Evolutionary conservation across 2,888 invertebrate genomes (phyloP), one percentile per base, ranked within the genome.

Genomic region (Dioctria linearis): DNA sequence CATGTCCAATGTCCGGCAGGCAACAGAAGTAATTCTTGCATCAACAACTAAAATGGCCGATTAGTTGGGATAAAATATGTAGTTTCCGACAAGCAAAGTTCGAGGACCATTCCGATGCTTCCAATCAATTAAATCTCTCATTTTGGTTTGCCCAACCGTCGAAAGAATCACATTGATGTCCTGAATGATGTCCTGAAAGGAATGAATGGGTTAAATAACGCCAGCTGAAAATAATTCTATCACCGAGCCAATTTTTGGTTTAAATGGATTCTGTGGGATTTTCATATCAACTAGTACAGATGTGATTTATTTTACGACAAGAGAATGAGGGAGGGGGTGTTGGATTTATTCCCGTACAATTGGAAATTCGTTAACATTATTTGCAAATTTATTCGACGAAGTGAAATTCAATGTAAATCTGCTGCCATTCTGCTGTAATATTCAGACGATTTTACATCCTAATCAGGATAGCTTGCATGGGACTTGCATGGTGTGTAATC

Each of bases 101-200:
- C 13, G n/a, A 57, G 25, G 43, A 49, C 42, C 39, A 42, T 61
- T 75, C 5, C n/a, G 25, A 51, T 37, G 13, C 59, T 59, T 75
- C 59, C 59, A 43, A 42, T 13, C 59, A 75, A 75, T 75, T 43
- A 75, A 75, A 59, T 75, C 75, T 11, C 59, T 75, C 43, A 43
- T 6, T 42, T 59, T 42, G 59, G 25, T n/a, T 5, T 39, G 42
- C 4, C 54, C 39, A 54, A 54, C 57, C 9, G 3, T 1, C 51
- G 5, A 40, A 71, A 75, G 37, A 42, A 75, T 59, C 75, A 37
- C 5, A 57, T 46, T 25, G 39, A 51, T 54, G 51, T 51, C 54
- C 71, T 51, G 39, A 6, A 2, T 25, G 25, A 25, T 25, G 25
- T 25, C 25, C 25, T 25, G 37, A 5, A 54, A 71, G 37, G 37